Evolutionary conservation across 1,140 invertebrate species (phyloP).

Genomic region (Diprion similis): DNA sequence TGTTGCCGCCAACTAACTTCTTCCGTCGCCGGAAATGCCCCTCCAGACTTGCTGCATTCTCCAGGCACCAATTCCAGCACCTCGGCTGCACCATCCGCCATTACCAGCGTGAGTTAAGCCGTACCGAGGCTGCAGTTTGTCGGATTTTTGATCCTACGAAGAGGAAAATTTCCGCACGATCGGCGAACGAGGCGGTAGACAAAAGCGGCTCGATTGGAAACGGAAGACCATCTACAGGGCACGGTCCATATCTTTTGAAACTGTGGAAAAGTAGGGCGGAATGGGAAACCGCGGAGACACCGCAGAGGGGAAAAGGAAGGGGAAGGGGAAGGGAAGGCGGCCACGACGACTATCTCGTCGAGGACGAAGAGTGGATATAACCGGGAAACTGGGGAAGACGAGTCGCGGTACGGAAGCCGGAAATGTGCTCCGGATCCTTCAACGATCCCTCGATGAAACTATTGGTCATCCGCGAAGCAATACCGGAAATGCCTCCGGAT

Average conservation of each 20-base stretch:
- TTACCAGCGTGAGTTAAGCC: no score
- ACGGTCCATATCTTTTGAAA: neutral
- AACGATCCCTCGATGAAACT: slow-evolving; percentile 65
- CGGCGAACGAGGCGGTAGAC: no score
- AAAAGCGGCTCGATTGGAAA: neutral
- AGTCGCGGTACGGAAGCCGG: slow-evolving; percentile 56
- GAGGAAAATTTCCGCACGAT: no score
- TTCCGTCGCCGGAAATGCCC: neutral
- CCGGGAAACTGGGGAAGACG: slow-evolving; percentile 23
- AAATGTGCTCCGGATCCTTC: slow-evolving; percentile 64
- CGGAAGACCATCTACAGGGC: neutral
- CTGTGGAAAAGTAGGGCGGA: neutral
- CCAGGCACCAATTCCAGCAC: neutral
- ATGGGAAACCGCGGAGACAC: slow-evolving; percentile 23
- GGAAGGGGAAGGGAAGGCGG: slow-evolving; percentile 31
- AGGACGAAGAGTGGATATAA: no score
- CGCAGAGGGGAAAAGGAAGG: slow-evolving; percentile 28
- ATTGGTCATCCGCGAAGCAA: slow-evolving; percentile 62
- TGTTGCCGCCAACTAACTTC: slow-evolving; percentile 3
- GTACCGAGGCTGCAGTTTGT: no score
- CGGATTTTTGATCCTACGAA: no score
- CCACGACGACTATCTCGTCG: neutral
- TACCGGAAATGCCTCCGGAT: slow-evolving; percentile 59
- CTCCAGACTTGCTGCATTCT: neutral
- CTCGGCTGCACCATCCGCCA: no score